Base-by-base conservation (phyloP, 2,797 vertebrate genomes). In the Kryptopterus vitreolus region DNA sequence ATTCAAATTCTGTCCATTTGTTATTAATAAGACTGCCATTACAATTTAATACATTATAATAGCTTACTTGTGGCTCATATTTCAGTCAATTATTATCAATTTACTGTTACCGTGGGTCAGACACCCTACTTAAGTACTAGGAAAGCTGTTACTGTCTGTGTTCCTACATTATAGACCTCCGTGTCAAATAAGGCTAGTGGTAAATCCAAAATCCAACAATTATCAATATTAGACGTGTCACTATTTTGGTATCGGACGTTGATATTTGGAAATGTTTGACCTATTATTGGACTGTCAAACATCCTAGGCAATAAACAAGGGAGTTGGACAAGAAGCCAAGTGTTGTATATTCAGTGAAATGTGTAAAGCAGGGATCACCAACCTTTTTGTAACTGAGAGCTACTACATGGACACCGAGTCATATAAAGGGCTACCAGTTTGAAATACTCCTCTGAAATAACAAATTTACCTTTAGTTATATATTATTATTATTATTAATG, bases 241-340 rank as follows among this genome's bases (percentile, higher is more conserved):
- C 61, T 59, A 48, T 73, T 76, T 65, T 57, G 55, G 46, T 78
- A 38, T 81, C 26, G 9, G 26, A 52, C 53, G 13, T 22, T 69
- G 52, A 70, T 48, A 76, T 82, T 71, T 57, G 18, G n/a, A 53
- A 31, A 63, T 33, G 62, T 29, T 62, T 78, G 26, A 69, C 33
- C 26, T 58, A 52, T 53, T 81, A 55, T 46, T 63, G 69, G 59
- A 81, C 62, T 79, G 62, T 74, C 65, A 31, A 72, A 53, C 48
- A 78, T 77, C 55, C 76, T 70, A 76, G 69, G 35, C 29, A 81
- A 81, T 84, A 83, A 81, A 82, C 16, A 43, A 43, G 6, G 7
- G 38, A 43, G 38, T 43, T 43, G 38, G 6, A 43, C 38, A 43
- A 43, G 35, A 43, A 73, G 63, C 80, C 20, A 76, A 83, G 57